Evolutionary conservation across 2,797 vertebrate species (phyloP).

Genomic region (Acipenser ruthenus): DNA sequence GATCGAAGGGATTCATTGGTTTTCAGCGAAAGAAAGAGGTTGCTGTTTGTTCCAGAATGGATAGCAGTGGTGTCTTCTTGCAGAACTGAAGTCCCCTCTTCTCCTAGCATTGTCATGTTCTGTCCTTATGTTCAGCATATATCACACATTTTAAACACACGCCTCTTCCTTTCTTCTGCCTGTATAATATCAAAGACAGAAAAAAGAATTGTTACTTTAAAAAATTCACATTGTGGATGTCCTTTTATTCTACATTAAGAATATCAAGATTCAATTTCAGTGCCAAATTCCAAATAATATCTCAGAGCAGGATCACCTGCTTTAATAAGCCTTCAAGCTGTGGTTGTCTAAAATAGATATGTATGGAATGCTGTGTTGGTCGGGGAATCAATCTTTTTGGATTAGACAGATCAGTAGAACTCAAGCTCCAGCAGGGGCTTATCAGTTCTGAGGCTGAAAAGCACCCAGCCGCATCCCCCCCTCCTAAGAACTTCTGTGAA

Average conservation of each 20-base stretch:
- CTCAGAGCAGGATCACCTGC: too few relatives aligned
- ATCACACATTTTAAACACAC: neutral
- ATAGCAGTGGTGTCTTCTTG: constrained; percentile 19
- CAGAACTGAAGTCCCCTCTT: constrained; percentile 15
- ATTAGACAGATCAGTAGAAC: constrained; percentile 33
- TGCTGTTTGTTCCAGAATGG: neutral
- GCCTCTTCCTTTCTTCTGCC: neutral
- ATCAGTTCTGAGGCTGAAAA: neutral
- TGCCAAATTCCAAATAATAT: too few relatives aligned
- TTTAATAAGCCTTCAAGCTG: too few relatives aligned
- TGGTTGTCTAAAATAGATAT: constrained; percentile 14
- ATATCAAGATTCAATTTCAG: too few relatives aligned
- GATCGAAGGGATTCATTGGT: constrained; percentile 60
- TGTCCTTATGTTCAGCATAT: constrained; percentile 11
- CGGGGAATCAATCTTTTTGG: constrained; percentile 34
- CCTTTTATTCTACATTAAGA: too few relatives aligned
- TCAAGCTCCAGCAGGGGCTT: neutral
- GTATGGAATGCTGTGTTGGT: constrained; percentile 47
- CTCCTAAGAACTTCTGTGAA: neutral
- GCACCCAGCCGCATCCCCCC: too few relatives aligned
- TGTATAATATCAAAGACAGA: neutral
- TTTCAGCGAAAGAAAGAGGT: constrained; percentile 18
- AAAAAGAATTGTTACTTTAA: too few relatives aligned
- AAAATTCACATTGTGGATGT: too few relatives aligned
- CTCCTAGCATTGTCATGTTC: constrained; percentile 36